These are phyloP conservation scores for Hypothenemus hampei DNA, from an alignment of 1,140 invertebrate genomes.

Conservation along the genomic window DNA sequence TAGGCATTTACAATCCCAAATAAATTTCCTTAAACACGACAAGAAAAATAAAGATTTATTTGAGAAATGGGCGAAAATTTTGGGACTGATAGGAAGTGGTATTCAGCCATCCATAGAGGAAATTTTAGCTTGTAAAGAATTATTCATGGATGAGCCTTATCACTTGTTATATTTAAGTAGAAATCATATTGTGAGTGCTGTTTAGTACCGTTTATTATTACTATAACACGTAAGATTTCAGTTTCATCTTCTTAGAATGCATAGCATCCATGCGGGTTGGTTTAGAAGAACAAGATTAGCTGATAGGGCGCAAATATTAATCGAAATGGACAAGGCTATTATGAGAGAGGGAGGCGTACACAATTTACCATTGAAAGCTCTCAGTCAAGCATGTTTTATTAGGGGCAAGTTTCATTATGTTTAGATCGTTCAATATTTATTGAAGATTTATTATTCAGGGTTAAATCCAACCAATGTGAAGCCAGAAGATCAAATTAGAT, in stretches of 20 bases:
- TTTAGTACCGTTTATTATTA: slow-evolving; percentile 1
- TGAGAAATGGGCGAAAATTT: slow-evolving; percentile 52
- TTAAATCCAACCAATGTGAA: slow-evolving; percentile 70
- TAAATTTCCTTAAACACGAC: slow-evolving; percentile 48
- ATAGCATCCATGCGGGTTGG: slow-evolving; percentile 57
- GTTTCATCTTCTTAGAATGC: slow-evolving; percentile 66
- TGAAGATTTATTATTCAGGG: slow-evolving; percentile 45
- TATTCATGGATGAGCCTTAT: slow-evolving; percentile 66
- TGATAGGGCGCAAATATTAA: slow-evolving; percentile 65
- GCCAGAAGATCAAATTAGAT: slow-evolving; percentile 65
- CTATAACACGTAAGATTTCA: slow-evolving; percentile 46
- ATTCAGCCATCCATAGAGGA: slow-evolving; percentile 63
- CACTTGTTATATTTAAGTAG: slow-evolving; percentile 56
- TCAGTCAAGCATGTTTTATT: slow-evolving; percentile 61
- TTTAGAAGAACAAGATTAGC: slow-evolving; percentile 59
- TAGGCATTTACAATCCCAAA: slow-evolving; percentile 58
- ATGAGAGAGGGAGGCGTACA: slow-evolving; percentile 67
- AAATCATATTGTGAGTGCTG: slow-evolving; percentile 56
- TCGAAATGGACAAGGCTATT: slow-evolving; percentile 75
- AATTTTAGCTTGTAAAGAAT: slow-evolving; percentile 59
- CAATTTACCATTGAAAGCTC: slow-evolving; percentile 55
- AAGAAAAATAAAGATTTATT: slow-evolving; percentile 45
- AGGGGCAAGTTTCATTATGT: slow-evolving; percentile 45
- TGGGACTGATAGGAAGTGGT: slow-evolving; percentile 65
- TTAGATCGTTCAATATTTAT: neutral